Conservation (phyloP, 2,797 vertebrate species). For the Rhinophrynus dorsalis region DNA sequence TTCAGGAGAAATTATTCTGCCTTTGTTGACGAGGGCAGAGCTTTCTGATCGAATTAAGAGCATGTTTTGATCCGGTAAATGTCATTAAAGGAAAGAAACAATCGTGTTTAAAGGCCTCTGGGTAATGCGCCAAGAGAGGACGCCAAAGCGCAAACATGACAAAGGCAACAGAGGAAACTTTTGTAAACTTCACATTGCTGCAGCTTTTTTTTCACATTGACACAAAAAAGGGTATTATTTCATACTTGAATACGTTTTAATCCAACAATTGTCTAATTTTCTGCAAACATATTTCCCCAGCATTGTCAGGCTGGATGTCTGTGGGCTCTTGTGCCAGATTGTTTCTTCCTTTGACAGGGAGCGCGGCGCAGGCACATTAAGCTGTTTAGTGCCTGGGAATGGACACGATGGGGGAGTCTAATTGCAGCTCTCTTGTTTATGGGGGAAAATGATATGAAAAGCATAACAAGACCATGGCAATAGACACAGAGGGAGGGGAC, state of each 20-base stretch:
- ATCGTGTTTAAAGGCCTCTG: constrained; percentile 94
- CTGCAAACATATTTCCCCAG: constrained; percentile 99
- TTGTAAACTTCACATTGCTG: constrained; percentile 94
- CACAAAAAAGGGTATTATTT: constrained; percentile 99
- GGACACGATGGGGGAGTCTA: constrained; percentile 51
- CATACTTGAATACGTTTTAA: constrained; percentile 99
- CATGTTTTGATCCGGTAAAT: constrained; percentile 99
- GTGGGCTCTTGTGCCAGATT: constrained; percentile 51
- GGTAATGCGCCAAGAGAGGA: constrained; percentile 98
- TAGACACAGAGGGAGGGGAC: constrained; percentile 46
- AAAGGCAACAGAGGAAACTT: constrained; percentile 93
- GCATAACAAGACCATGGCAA: constrained; percentile 8
- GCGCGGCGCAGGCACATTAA: constrained; percentile 58
- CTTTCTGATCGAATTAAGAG: constrained; percentile 99
- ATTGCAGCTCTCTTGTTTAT: constrained; percentile 58
- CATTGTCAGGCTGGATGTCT: constrained; percentile 92
- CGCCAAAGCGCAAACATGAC: constrained; percentile 95
- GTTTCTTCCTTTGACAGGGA: constrained; percentile 55
- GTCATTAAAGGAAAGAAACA: constrained; percentile 99
- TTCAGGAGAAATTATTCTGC: constrained; percentile 98
- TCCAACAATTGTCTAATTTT: constrained; percentile 99
- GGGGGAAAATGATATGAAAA: constrained; percentile 41
- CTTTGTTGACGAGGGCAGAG: constrained; percentile 97
- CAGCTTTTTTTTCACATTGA: constrained; percentile 78
- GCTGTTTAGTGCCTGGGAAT: constrained; percentile 60